A percentile compares a stretch with the other conserved stretches of the same genome.
These are phyloP conservation scores for Protobothrops mucrosquamatus DNA, from an alignment of 2,113 vertebrate species.

Conservation along the genomic window DNA sequence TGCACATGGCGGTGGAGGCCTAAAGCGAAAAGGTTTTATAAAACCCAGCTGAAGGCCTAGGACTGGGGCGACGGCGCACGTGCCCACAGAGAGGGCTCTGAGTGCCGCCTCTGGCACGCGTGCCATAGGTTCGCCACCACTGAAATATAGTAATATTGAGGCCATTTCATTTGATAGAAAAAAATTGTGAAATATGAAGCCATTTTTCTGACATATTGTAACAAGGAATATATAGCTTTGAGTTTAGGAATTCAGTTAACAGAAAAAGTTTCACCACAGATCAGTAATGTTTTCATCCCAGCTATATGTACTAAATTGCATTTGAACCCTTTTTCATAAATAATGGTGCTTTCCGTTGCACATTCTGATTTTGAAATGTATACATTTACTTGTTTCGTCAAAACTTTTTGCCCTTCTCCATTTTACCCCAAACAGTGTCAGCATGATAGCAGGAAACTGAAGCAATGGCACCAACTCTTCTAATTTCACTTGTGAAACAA, in stretches of 20 bases:
- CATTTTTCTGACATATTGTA: accelerated
- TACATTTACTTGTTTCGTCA: background rate
- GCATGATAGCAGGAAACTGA: constrained; percentile 16
- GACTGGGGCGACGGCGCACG: too few relatives aligned
- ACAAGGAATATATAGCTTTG: background rate
- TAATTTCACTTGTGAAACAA: constrained; percentile 4
- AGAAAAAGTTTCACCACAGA: background rate
- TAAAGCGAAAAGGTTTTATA: too few relatives aligned
- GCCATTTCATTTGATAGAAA: background rate
- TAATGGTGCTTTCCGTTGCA: background rate
- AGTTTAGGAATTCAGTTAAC: background rate
- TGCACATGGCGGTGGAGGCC: too few relatives aligned
- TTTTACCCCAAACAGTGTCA: background rate
- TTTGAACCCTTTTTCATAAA: constrained; percentile 3
- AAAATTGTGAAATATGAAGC: background rate
- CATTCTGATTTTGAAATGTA: constrained; percentile 16
- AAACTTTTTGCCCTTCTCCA: constrained; percentile 19
- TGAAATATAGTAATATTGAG: constrained; percentile 5
- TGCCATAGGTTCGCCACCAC: too few relatives aligned
- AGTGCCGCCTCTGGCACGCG: too few relatives aligned
- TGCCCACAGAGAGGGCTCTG: too few relatives aligned
- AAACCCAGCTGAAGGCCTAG: too few relatives aligned
- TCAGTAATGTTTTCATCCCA: constrained; percentile 29
- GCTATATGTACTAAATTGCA: constrained; percentile 4
- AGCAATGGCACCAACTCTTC: constrained; percentile 22